These are phyloP conservation scores for Eleutherodactylus coqui DNA, from an alignment of 2,797 vertebrate genomes.

Conservation along the genomic window DNA sequence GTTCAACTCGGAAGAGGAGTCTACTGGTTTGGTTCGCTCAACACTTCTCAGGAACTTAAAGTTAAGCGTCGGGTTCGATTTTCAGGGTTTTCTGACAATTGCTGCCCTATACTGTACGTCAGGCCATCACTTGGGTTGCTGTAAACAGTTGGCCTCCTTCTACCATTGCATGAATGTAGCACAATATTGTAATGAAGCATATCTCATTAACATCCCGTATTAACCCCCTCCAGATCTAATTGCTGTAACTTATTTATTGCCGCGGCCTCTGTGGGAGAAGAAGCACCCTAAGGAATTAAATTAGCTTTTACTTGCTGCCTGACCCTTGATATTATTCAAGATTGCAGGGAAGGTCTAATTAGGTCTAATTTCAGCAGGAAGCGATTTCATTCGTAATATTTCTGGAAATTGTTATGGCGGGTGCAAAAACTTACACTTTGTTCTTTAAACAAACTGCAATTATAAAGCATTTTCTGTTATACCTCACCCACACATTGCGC, in stretches of 20 bases:
- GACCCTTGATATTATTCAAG: constrained; percentile 53
- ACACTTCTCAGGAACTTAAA: no score
- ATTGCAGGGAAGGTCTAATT: constrained; percentile 59
- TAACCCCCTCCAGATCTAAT: constrained; percentile 46
- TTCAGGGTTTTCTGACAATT: no score
- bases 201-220: constrained; percentile 44
- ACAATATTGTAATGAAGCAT: constrained; percentile 48
- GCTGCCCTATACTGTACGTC: no score
- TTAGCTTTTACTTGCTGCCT: constrained; percentile 36
- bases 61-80: no score
- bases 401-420: constrained; percentile 33
- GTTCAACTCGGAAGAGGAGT: no score
- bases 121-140: not conserved
- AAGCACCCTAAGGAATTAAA: constrained; percentile 52
- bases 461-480: constrained; percentile 40
- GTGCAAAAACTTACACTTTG: constrained; percentile 31
- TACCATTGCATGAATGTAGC: not conserved
- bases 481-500: constrained; percentile 33
- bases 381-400: constrained; percentile 57
- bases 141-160: not conserved
- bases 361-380: constrained; percentile 53
- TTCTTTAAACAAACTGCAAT: constrained; percentile 58
- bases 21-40: no score
- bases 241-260: constrained; percentile 33
- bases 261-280: constrained; percentile 19